Evolutionary conservation across 1,140 invertebrate species (phyloP), one percentile per base, ranked within the genome.

Genomic region (Lysiphlebus fabarum): DNA sequence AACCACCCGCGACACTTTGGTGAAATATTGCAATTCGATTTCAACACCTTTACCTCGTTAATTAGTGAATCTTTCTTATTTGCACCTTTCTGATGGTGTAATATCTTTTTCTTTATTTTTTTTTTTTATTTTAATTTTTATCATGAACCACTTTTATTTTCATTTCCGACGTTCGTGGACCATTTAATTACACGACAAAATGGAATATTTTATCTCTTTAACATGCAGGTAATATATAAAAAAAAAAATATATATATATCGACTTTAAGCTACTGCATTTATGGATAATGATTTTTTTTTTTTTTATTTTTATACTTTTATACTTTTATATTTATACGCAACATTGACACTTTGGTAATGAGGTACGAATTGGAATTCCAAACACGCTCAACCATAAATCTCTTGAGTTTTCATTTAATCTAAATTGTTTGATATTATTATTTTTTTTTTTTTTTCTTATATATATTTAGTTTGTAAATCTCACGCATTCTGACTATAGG

Each of bases 21-120:
- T 75, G 67, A 75, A 75, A 73, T 76, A 75, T 68, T 69, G 68
- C 69, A 62, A 75, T 67, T 76, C 65, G 69, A 73, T 73, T 75
- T 75, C 69, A 69, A 74, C 72, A 71, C 67, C 68, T 72, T 57
- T 37, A 14, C 62, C 62, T 75, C 72, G 70, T 75, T 75, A 74
- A 74, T 76, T 77, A 74, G 72, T 64, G 55, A 51, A 48, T 9
- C 36, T 36, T 51, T 26, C 56, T 59, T 41, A 7, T 37, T 56
- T 26, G 33, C 48, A 40, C 40, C 51, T 42, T 43, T 34, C 43
- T 12, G 17, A 17, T 17, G 17, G 1, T 17, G 17, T 12, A 11
- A 40, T 37, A 48, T 56, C n/a, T 41, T 56, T 48, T 33, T 11
- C 40, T 26, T 37, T 49, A 17, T 65, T 65, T 62, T 57, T 62